Base-by-base conservation (phyloP, 1,140 invertebrate species). In the Drosophila virilis region DNA sequence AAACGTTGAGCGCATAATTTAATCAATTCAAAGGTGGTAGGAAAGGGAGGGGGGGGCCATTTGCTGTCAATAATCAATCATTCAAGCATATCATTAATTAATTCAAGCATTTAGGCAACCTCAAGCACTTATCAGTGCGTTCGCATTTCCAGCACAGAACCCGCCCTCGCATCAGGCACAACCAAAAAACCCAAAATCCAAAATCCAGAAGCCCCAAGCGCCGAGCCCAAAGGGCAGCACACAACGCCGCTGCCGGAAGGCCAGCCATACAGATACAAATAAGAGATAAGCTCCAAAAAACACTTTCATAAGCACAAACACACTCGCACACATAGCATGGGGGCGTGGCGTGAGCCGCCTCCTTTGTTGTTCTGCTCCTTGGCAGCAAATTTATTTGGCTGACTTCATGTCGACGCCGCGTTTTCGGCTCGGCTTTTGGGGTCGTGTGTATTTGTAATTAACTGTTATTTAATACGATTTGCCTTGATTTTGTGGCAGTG, bases 381-480 rank as follows among this genome's bases (percentile, higher is more conserved):
- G 32, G 42, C 40, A 35, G 43, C 22, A 65, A 75, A 64, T 75
- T 64, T 64, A 71, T 75, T 75, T 64, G 64, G 17, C 65, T 42
- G 48, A 38, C 50, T 68, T 74, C 71, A 60, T 74, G 71, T 74
- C 71, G 71, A 74, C 71, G 57, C 65, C 65, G 71, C 71, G 65
- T 61, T 68, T 51, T 69, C 37, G 57, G 64, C 61, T 58, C 52
- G 60, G 33, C 52, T 73, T 13, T 46, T 32, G 33, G 42, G 54
- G 59, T 76, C 55, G 71, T 86, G 70, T 81, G 75, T 80, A 71
- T 82, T 82, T 71, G 79, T 86, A 86, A 86, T 86, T 86, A 86
- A 86, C 82, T 88, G 82, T 86, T 88, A 88, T 86, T 86, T 86
- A 86, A 86, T 86, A 88, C 82, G 83, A 86, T 86, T 85, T 88